Evolutionary conservation across 2,888 invertebrate species (phyloP).

Genomic region (Steinernema scapterisci): DNA sequence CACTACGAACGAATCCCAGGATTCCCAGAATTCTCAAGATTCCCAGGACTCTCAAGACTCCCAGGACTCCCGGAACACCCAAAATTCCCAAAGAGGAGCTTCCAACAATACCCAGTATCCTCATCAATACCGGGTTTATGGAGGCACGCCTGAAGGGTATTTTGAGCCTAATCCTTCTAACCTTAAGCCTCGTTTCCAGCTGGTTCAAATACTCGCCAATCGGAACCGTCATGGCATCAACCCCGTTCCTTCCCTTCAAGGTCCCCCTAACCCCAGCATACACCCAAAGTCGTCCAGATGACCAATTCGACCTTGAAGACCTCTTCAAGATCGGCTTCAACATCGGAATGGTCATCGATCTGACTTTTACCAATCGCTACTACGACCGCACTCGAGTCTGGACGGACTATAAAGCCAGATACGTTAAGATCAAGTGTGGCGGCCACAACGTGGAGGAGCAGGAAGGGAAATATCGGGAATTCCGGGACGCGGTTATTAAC

Average conservation of each 20-base stretch:
- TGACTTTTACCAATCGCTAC: constrained; percentile 69
- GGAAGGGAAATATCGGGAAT: background rate
- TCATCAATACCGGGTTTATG: no score
- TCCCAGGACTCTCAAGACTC: no score
- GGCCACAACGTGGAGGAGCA: constrained; percentile 44
- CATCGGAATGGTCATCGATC: constrained; percentile 60
- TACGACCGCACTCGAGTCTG: background rate
- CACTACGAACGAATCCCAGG: no score
- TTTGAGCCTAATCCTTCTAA: no score
- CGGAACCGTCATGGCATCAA: constrained; percentile 76
- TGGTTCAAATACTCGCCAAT: constrained; percentile 68
- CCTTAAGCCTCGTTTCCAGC: constrained; percentile 50
- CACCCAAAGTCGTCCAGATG: constrained; percentile 39
- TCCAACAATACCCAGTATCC: no score
- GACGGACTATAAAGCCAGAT: constrained; percentile 13
- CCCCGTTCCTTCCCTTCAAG: constrained; percentile 78
- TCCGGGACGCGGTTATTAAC: background rate
- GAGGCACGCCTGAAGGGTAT: no score
- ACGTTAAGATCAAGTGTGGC: constrained; percentile 46
- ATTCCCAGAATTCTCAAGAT: no score
- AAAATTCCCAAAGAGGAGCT: no score
- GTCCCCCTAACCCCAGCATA: constrained; percentile 74
- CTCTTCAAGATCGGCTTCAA: constrained; percentile 48
- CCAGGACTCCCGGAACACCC: no score
- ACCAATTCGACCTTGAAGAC: constrained; percentile 67